phyloP scores from a whole-genome alignment of 2,888 invertebrate genomes.

The Temnothorax rugatulus region DNA sequence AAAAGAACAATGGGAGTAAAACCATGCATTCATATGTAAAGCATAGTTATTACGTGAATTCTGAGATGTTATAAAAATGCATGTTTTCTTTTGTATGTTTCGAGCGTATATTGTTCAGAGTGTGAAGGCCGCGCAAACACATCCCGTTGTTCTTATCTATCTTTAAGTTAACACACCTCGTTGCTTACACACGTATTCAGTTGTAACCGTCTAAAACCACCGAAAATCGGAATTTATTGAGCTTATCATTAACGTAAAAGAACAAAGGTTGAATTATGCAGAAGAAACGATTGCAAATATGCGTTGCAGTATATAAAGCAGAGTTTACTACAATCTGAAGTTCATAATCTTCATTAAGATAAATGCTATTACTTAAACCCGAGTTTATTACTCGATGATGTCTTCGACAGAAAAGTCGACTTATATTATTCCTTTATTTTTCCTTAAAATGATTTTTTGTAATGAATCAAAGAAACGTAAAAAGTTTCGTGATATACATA shows the following conservation, averaged over 20 bases:
- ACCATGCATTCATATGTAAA: neutral
- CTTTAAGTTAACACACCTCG: neutral
- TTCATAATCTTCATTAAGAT: neutral
- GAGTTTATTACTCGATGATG: neutral
- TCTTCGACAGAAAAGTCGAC: neutral
- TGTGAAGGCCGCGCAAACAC: neutral
- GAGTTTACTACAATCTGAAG: neutral
- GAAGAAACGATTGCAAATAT: neutral
- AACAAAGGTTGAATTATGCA: neutral
- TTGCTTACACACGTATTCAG: neutral
- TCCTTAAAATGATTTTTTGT: neutral
- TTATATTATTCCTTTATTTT: neutral
- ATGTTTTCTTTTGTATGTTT: neutral
- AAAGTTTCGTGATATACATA: neutral
- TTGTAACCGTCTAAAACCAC: neutral
- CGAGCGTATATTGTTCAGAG: neutral
- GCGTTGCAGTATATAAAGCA: neutral
- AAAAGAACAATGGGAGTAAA: neutral
- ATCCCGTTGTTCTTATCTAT: neutral
- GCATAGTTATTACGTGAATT: neutral
- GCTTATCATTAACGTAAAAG: neutral
- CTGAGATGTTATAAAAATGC: neutral
- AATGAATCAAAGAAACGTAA: neutral
- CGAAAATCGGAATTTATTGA: neutral
- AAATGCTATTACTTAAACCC: neutral